phyloP scores from a whole-genome alignment of 2,888 invertebrate genomes.

The Drosophila parthenogenetica region DNA sequence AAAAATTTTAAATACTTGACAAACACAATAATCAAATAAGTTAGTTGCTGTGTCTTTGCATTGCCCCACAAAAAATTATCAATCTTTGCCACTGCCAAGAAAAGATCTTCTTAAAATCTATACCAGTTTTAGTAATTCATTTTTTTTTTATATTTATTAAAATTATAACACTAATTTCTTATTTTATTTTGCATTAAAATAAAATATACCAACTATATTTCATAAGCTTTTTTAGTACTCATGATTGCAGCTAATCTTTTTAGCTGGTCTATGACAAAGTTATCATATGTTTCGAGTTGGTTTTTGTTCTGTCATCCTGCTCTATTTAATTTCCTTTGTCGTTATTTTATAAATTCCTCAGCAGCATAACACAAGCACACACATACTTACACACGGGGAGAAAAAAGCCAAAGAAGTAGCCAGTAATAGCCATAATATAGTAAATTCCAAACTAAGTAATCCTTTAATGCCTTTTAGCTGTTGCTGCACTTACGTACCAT shows the following conservation, averaged over 20 bases:
- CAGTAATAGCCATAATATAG: conserved; percentile 60
- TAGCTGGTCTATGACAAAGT: background rate
- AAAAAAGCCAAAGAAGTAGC: conserved; percentile 26
- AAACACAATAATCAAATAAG: too few species aligned
- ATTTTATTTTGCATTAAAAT: too few species aligned
- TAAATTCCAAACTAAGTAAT: conserved; percentile 71
- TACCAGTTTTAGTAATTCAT: too few species aligned
- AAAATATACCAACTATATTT: background rate
- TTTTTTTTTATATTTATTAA: too few species aligned
- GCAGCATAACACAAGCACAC: conserved; percentile 33
- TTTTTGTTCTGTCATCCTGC: background rate
- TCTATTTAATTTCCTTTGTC: conserved; percentile 49
- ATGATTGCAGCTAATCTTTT: background rate
- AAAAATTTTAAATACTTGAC: too few species aligned
- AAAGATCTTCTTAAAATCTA: too few species aligned
- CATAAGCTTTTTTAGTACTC: background rate
- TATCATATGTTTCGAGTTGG: conserved; percentile 8
- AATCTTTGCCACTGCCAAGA: too few species aligned
- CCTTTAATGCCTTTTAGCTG: conserved; percentile 73
- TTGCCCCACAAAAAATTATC: too few species aligned
- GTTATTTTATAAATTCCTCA: conserved; percentile 45
- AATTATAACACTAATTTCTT: background rate
- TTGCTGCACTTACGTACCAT: conserved; percentile 33
- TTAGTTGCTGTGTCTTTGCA: too few species aligned
- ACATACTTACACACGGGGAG: conserved; percentile 11